Conservation (phyloP, 2,113 vertebrate genomes). For the Bucco capensis region DNA sequence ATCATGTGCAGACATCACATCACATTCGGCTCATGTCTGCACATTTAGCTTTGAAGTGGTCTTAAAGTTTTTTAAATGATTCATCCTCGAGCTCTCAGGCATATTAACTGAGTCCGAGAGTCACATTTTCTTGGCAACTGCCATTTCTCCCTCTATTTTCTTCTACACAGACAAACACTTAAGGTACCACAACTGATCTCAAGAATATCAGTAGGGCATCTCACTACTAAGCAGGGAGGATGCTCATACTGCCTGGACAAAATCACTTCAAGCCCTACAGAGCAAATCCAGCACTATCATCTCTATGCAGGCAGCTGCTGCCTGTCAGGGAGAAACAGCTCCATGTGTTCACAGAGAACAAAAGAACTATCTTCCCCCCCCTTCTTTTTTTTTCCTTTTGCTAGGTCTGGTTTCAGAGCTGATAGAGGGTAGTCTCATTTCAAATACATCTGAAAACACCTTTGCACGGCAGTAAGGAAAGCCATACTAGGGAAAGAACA, state of each 20-base stretch:
- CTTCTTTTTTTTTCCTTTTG: background rate
- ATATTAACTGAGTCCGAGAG: background rate
- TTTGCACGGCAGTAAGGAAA: background rate
- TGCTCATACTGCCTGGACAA: background rate
- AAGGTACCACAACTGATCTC: background rate
- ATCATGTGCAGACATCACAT: conserved; percentile 35
- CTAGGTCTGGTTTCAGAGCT: background rate
- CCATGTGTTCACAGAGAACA: background rate
- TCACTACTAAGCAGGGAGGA: background rate
- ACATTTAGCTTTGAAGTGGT: background rate
- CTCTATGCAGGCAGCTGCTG: background rate
- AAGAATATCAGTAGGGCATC: background rate
- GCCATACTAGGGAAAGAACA: background rate
- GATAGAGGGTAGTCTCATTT: background rate
- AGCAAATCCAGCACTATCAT: background rate
- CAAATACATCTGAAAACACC: background rate
- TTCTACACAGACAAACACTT: background rate
- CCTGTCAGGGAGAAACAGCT: background rate
- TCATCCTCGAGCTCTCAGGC: background rate
- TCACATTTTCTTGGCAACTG: accelerated
- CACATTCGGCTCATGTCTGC: background rate
- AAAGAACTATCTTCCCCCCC: background rate
- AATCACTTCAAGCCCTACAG: background rate
- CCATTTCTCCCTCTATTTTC: background rate
- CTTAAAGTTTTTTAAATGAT: background rate